Evolutionary conservation across 2,888 invertebrate species (phyloP), one percentile per base, ranked within the genome.

Genomic region (Euproctis similis): DNA sequence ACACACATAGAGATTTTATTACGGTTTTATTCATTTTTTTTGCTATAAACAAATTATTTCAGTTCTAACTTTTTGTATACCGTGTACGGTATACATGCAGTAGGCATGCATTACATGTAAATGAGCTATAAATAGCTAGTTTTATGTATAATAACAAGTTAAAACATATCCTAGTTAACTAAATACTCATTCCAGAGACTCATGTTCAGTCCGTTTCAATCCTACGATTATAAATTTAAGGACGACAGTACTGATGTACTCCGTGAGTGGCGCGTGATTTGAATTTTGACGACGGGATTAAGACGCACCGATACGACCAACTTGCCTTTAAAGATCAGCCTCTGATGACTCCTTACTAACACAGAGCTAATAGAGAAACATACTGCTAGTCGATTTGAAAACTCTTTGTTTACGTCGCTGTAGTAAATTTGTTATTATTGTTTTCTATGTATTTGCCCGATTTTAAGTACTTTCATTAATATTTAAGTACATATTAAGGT

Each of bases 201-300:
- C 24, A 13, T 40, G 36, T 37, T 31, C 26, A 43, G 36, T 38
- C 36, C 45, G 40, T 53, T 47, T 43, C 43, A 47, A 53, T 52
- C 57, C 59, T 40, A 51, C 46, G 52, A 55, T 62, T 63, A 62
- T 64, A 57, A 63, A 63, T 71, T 65, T 63, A 64, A 68, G 57
- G 67, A 66, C 59, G 52, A 41, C 48, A 52, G 48, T 53, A 60
- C 61, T 70, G 70, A 69, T 68, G 68, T 66, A 67, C 62, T 56
- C 59, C 61, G 59, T 59, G 20, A n/a, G 46, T 55, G 48, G 50
- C 53, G 58, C 59, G 78, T 80, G 80, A 69, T 69, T 66, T 51
- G 76, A 75, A 75, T 77, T 44, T 56, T 54, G 65, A 78, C 75
- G 58, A 43, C 45, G 41, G 68, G 72, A 77, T 78, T 74, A 75